Base-by-base conservation (phyloP, 1,140 invertebrate species). In the Theocolax elegans region DNA sequence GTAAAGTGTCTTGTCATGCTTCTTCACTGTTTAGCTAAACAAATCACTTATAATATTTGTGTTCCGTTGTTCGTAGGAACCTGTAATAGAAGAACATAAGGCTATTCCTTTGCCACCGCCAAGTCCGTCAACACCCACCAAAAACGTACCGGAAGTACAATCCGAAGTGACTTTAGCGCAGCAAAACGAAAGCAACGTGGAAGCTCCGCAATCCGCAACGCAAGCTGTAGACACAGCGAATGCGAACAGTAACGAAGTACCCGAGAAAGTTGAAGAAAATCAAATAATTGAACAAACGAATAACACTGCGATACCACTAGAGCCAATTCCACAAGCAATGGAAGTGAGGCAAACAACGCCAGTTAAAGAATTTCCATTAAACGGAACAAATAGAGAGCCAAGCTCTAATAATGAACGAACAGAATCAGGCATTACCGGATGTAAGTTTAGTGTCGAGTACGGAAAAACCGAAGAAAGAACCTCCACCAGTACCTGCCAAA, bases 331-430 rank as follows among this genome's bases (percentile, higher is more conserved):
- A 10, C 31, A 35, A 35, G 31, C 4, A 35, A 35, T 71, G 44
- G 68, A 71, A 15, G 44, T 42, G 1, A 46, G 60, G 15, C 75
- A 75, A 1, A 73, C 75, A 12, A 72, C 77, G 2, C 74, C 75
- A 1, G 67, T 40, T 1, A 76, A 75, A 31, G 71, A 72, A 4
- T 13, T 67, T 1, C 23, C 13, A 8, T 10, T 40, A 0, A 35
- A 12, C 0, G 3, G 54, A 46, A 13, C 54, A 38, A 53, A 42
- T 59, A n/a, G 44, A 54, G 13, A 9, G 56, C 1, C 23, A 68
- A 48, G 25, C 15, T 38, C 27, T 44, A 7, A 12, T 17, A 4
- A 6, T 9, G 1, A n/a, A 35, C 1, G 27, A 44, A 13, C 15
- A 49, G 19, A 63, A 58, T 25, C 35, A 46, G n/a, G 63, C 72